phyloP scores from a whole-genome alignment of 2,797 vertebrate genomes.

The Oreonectes daqikongensis region DNA sequence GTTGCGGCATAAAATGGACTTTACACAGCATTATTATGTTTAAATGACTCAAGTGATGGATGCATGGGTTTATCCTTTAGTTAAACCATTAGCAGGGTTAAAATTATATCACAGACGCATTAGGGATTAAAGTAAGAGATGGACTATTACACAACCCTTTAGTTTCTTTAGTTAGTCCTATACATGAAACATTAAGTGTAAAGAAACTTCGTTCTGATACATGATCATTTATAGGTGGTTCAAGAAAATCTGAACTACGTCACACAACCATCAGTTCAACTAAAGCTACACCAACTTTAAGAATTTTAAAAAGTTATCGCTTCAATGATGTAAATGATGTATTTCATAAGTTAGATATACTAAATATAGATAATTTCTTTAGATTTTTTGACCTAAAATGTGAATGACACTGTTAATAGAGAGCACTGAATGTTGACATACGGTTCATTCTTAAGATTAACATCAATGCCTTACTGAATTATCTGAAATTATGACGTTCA shows the following conservation, averaged over 20 bases:
- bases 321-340: neutral
- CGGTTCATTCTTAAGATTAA: neutral
- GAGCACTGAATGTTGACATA: neutral
- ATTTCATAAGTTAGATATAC: too few relatives aligned
- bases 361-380: too few relatives aligned
- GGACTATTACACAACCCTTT: too few relatives aligned
- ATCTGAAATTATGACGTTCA: neutral
- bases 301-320: neutral
- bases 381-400: too few relatives aligned
- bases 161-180: too few relatives aligned
- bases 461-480: slow-evolving; percentile 5
- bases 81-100: neutral
- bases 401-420: neutral
- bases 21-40: neutral
- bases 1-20: neutral
- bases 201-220: neutral
- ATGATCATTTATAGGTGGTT: neutral
- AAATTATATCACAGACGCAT: neutral
- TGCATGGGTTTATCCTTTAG: neutral
- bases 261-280: neutral
- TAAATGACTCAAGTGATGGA: neutral
- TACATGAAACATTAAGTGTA: too few relatives aligned
- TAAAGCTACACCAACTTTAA: neutral
- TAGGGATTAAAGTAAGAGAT: neutral
- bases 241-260: neutral